These are phyloP conservation scores for Conger conger DNA, from an alignment of 2,113 vertebrate species.

Conservation along the genomic window DNA sequence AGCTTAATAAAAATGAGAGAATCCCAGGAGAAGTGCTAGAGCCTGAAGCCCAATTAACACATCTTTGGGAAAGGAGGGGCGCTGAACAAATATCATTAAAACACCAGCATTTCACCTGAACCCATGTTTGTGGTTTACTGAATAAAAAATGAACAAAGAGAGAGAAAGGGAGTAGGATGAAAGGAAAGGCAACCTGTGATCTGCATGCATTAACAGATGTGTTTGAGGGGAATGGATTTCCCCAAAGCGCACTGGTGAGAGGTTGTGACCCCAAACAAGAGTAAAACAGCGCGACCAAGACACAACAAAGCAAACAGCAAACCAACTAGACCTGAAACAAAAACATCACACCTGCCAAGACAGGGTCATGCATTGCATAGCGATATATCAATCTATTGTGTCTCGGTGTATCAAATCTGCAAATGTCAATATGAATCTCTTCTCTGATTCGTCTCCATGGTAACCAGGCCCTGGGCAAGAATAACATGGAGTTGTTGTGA, in stretches of 20 bases:
- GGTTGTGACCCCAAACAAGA: not conserved
- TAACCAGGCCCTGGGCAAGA: constrained; percentile 23
- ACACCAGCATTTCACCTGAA: not conserved
- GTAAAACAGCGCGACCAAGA: not conserved
- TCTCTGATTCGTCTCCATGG: constrained; percentile 30
- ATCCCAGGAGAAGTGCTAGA: not conserved
- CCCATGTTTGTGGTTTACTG: not conserved
- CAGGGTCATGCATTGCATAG: not conserved
- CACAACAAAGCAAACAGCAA: not conserved
- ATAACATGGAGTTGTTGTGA: constrained; percentile 2
- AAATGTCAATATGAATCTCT: constrained; percentile 12
- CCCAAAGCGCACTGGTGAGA: not conserved
- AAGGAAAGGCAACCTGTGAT: not conserved
- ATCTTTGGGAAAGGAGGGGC: not conserved
- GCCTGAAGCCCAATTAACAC: not conserved
- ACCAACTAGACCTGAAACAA: not conserved
- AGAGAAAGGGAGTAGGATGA: not conserved
- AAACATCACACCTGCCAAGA: not conserved
- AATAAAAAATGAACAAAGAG: not conserved
- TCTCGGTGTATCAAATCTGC: not conserved
- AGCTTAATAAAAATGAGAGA: not conserved
- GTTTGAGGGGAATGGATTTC: not conserved
- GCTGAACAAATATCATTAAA: not conserved
- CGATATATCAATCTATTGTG: constrained; percentile 14
- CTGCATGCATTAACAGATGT: not conserved